Conservation (phyloP, 2,888 invertebrate genomes). For the Drosophila vallismaia region DNA sequence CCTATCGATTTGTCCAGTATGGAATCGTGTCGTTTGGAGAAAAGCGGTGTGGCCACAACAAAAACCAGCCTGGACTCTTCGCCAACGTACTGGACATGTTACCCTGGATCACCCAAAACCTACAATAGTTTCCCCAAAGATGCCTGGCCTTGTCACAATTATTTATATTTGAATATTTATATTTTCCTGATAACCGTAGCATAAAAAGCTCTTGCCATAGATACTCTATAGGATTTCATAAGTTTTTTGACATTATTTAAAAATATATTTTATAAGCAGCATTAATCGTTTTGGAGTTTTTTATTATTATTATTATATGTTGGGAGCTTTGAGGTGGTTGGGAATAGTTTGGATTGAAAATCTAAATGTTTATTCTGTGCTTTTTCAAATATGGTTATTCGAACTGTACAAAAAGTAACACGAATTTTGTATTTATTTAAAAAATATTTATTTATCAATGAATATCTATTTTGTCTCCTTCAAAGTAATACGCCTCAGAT, state of each 20-base stretch:
- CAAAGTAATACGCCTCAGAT: too few relatives aligned
- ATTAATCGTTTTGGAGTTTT: slow-evolving; percentile 4
- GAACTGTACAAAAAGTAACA: too few relatives aligned
- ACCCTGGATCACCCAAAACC: slow-evolving; percentile 85
- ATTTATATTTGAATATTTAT: slow-evolving; percentile 1
- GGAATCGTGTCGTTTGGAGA: slow-evolving; percentile 88
- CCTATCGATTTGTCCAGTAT: slow-evolving; percentile 73
- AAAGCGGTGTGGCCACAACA: slow-evolving; percentile 84
- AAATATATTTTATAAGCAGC: slow-evolving; percentile 24
- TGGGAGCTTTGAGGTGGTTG: too few relatives aligned
- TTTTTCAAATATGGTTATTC: too few relatives aligned
- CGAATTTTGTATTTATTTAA: too few relatives aligned
- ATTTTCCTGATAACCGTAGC: slow-evolving; percentile 46
- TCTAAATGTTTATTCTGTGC: too few relatives aligned
- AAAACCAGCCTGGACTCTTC: slow-evolving; percentile 85
- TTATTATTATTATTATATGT: background rate
- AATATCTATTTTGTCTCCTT: too few relatives aligned
- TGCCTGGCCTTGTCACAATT: background rate
- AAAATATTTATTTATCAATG: too few relatives aligned
- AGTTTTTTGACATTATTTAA: slow-evolving; percentile 29
- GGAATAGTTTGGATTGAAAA: too few relatives aligned
- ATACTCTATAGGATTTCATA: slow-evolving; percentile 25
- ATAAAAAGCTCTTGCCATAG: slow-evolving; percentile 54
- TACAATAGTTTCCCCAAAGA: slow-evolving; percentile 43
- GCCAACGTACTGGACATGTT: slow-evolving; percentile 85